Percentiles rank a stretch among this genome's conserved stretches.
phyloP scores from a whole-genome alignment of 1,140 invertebrate genomes.

The Heliconius nattereri region DNA sequence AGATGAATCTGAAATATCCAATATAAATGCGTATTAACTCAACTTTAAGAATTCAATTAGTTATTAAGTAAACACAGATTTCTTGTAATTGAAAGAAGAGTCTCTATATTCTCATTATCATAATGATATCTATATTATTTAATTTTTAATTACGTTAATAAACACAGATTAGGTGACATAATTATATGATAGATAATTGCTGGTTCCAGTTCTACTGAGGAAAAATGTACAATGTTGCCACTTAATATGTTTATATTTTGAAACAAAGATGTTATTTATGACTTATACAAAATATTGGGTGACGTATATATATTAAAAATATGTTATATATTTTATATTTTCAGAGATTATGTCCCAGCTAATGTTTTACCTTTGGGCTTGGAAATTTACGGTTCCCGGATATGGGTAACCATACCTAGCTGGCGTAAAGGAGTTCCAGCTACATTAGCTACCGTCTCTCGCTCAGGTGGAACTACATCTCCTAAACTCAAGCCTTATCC shows the following conservation, averaged over 20 bases:
- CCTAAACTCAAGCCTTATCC: slow-evolving; percentile 88
- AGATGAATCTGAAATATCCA: neutral
- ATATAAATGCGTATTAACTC: neutral
- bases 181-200: neutral
- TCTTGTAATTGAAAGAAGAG: too few relatives aligned
- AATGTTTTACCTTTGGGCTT: slow-evolving; percentile 89
- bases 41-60: neutral
- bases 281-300: too few relatives aligned
- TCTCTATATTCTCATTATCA: too few relatives aligned
- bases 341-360: slow-evolving; percentile 84
- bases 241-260: too few relatives aligned
- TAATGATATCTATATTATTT: too few relatives aligned
- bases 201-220: too few relatives aligned
- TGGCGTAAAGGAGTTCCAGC: slow-evolving; percentile 91
- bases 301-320: too few relatives aligned
- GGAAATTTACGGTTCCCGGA: slow-evolving; percentile 84
- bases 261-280: too few relatives aligned
- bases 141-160: too few relatives aligned
- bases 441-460: slow-evolving; percentile 84
- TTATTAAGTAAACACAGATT: too few relatives aligned
- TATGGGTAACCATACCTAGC: slow-evolving; percentile 88
- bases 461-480: slow-evolving; percentile 80
- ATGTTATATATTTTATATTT: slow-evolving; percentile 32
- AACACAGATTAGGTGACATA: neutral
- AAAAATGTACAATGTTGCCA: too few relatives aligned